phyloP scores from a whole-genome alignment of 2,113 vertebrate genomes.

The Anarrhichthys ocellatus region DNA sequence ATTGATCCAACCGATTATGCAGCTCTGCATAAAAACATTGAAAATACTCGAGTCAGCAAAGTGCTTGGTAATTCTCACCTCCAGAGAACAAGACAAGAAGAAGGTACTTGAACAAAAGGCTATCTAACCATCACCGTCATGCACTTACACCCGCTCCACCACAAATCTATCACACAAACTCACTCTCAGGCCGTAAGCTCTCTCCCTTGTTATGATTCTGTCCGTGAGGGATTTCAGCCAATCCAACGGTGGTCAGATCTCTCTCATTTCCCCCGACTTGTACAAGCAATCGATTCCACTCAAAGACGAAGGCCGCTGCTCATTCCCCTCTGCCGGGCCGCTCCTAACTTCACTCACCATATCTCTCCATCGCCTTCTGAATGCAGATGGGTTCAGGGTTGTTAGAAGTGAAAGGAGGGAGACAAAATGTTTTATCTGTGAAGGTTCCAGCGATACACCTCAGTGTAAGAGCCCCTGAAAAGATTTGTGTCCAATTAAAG shows the following conservation, averaged over 20 bases:
- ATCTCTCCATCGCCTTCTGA: constrained; percentile 33
- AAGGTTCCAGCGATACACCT: constrained; percentile 1
- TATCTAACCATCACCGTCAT: not conserved
- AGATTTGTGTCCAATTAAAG: constrained; percentile 40
- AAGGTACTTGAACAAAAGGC: not conserved
- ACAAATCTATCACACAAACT: constrained; percentile 38
- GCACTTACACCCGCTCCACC: constrained; percentile 5
- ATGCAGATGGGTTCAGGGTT: constrained; percentile 53
- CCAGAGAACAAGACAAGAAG: not conserved
- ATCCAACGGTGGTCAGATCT: constrained; percentile 60
- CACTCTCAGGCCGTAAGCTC: not conserved
- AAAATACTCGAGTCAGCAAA: not conserved
- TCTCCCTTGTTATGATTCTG: constrained; percentile 51
- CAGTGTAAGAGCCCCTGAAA: constrained; percentile 3
- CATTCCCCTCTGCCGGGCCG: constrained; percentile 35
- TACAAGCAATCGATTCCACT: constrained; percentile 73
- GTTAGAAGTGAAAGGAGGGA: constrained; percentile 29
- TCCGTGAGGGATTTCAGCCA: constrained; percentile 51
- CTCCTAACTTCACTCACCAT: constrained; percentile 39
- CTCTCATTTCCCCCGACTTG: constrained; percentile 73
- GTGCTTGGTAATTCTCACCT: not conserved
- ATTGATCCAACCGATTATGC: too few species aligned
- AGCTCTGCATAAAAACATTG: not conserved
- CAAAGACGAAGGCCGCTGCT: constrained; percentile 59
- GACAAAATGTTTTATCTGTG: constrained; percentile 15